A percentile compares a stretch with the other conserved stretches of the same genome.
Conservation (phyloP, 2,113 vertebrate genomes). For the Amphiprion ocellaris region DNA sequence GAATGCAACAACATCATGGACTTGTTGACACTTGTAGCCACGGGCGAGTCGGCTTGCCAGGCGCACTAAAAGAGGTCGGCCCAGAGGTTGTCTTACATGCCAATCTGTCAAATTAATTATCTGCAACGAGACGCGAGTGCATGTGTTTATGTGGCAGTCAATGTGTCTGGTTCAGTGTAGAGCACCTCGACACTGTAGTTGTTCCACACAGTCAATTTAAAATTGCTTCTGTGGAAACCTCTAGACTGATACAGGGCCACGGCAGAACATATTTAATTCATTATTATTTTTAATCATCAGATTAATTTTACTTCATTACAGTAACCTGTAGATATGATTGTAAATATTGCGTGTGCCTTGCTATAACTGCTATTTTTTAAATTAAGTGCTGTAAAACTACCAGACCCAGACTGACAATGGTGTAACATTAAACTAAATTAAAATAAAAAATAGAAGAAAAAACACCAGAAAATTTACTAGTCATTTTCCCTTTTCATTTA, state of each 20-base stretch:
- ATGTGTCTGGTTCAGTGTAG: background rate
- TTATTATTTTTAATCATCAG: background rate
- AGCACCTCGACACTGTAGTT: background rate
- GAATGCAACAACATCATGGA: constrained; percentile 16
- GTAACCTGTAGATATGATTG: background rate
- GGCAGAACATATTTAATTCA: background rate
- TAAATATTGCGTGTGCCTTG: background rate
- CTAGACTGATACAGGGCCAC: too few relatives aligned
- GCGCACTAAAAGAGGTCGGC: constrained; percentile 27
- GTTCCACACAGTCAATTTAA: constrained; percentile 7
- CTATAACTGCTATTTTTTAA: background rate
- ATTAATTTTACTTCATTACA: background rate
- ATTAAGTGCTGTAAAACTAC: background rate
- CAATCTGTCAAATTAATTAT: constrained; percentile 66
- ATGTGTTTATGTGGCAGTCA: constrained; percentile 15
- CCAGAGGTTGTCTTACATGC: constrained; percentile 42
- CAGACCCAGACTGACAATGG: background rate
- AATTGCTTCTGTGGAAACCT: background rate
- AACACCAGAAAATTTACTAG: too few relatives aligned
- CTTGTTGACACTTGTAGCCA: constrained; percentile 30
- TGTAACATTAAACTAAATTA: too few relatives aligned
- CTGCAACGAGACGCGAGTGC: constrained; percentile 37
- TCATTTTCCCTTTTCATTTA: too few relatives aligned
- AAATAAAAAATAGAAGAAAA: too few relatives aligned
- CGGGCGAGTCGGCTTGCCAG: constrained; percentile 1